Percentiles rank a stretch among this genome's conserved stretches.
Conservation (phyloP, 2,797 vertebrate species). For the Sebastes matsubarae region DNA sequence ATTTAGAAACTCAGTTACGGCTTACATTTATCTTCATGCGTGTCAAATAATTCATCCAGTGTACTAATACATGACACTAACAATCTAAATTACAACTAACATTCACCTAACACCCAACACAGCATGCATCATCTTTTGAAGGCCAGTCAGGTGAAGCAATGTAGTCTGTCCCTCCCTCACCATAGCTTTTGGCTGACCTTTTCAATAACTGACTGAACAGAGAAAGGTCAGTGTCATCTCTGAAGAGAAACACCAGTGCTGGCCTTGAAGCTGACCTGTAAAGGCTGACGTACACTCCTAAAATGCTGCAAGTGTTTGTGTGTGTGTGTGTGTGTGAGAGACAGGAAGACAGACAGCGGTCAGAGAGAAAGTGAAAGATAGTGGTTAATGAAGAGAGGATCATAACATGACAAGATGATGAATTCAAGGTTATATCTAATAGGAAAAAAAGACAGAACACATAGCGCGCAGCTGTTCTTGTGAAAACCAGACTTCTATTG, state of each 20-base stretch:
- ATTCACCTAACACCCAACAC: neutral
- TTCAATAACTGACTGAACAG: constrained; percentile 10
- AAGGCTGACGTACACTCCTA: neutral
- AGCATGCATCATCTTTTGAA: constrained; percentile 4
- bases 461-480: neutral
- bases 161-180: neutral
- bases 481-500: constrained; percentile 1
- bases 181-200: constrained; percentile 19
- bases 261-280: constrained; percentile 18
- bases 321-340: neutral
- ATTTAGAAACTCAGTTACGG: constrained; percentile 11
- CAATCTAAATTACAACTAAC: neutral
- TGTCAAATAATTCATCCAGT: neutral
- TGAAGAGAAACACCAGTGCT: constrained; percentile 24
- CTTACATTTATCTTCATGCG: neutral
- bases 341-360: neutral
- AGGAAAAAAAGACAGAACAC: neutral
- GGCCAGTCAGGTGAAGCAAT: neutral
- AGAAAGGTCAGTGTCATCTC: constrained; percentile 37
- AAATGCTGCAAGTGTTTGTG: neutral
- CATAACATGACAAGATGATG: constrained; percentile 13
- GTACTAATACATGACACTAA: neutral
- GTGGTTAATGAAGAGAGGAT: constrained; percentile 2
- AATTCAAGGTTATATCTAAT: neutral
- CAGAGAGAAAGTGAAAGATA: neutral